Evolutionary conservation across 1,140 invertebrate species (phyloP), one percentile per base, ranked within the genome.

Genomic region (Drosophila simulans): DNA sequence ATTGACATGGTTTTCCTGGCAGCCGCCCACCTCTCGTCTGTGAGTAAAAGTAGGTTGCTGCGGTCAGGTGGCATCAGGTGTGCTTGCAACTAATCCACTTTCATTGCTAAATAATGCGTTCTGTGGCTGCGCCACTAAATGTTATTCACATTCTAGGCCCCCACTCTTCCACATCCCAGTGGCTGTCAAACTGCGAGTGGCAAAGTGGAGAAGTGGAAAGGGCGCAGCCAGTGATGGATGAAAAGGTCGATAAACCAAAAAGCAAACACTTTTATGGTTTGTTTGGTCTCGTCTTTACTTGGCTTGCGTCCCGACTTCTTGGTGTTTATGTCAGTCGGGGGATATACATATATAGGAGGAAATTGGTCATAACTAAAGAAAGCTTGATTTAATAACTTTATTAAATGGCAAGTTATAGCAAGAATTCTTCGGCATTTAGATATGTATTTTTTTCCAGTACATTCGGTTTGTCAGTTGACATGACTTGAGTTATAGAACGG

Each of bases 201-300:
- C 7, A 8, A 31, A 7, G 5, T 31, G 53, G 31, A 5, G 11
- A 13, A 45, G 35, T 34, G 49, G 49, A 35, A 40, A 63, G 59
- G 54, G 54, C 58, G 57, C 71, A 82, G 39, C 57, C 70, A 70
- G 59, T 52, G 55, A 71, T 72, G 66, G 55, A 71, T 73, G 70
- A 43, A 63, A 64, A 73, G 69, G 70, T 75, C 59, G 72, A 75
- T 75, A 75, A 65, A 75, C 51, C 63, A 75, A 69, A 76, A 35
- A 43, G 60, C 73, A 75, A 79, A 86, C 69, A 86, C 82, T 86
- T 86, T 86, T 86, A 85, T 86, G 82, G 82, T 85, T 85, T 85
- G 51, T 74, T 78, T 77, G 48, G 66, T 25, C 13, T 63, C 37
- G 37, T 63, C 59, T 40, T 57, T 0, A 31, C 52, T 37, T 15